Base-by-base conservation (phyloP, 2,797 vertebrate genomes). In the Neosilurus hyrtlii region DNA sequence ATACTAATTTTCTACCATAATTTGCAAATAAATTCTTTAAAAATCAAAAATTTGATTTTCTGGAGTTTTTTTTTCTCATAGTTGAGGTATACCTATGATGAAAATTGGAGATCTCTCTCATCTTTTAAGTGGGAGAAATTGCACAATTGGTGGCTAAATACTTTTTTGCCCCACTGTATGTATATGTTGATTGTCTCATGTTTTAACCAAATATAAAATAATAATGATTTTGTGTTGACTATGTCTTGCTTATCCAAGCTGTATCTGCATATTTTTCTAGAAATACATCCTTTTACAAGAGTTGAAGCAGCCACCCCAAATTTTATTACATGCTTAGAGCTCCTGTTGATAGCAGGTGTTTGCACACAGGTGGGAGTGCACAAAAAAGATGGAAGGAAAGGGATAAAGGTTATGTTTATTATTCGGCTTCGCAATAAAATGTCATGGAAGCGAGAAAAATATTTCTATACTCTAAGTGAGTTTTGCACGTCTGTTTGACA, bases 401-500 rank as follows among this genome's bases (percentile, higher is more conserved):
- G 22, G 26, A 22, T 16, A 18, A 10, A 26, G 59, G 78, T 83
- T 65, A 71, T 59, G 24, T 82, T 35, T 24, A 30, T 24, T 75
- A 83, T 65, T 49, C 35, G 51, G 65, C 49, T 81, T 81, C 62
- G 51, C 59, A 74, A 83, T 72, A 71, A 61, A 66, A 54, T 71
- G 56, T 62, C 63, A 22, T n/a, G 0, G 54, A 24, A 10, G 70
- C 82, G 87, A 86, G 78, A 56, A 65, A 10, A 84, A 81, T 88
- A 43, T 78, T 84, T 37, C 56, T 77, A 72, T 57, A 83, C 63
- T 30, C 2, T 30, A 62, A 73, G 75, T 66, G 80, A 87, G 78
- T 87, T 91, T 90, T 89, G 89, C 89, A 89, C 86, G 84, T 89
- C 83, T 89, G 89, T 87, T 89, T 89, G 87, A 87, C 89, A 89